phyloP scores from a whole-genome alignment of 2,888 invertebrate genomes.

The Dynastes tityus region DNA sequence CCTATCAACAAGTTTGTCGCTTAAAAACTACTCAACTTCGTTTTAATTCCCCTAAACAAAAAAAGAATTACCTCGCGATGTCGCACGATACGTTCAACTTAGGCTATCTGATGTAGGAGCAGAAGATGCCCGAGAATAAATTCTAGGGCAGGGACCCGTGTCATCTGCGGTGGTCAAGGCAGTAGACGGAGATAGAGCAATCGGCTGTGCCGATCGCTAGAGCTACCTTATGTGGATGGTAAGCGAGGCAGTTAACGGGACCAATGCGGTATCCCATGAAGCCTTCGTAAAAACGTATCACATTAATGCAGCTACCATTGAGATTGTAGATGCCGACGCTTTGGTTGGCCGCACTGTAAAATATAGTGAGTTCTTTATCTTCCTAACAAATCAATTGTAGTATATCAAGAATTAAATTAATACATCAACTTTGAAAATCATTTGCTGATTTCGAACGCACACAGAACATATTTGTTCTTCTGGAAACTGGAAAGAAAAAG shows the following conservation, averaged over 20 bases:
- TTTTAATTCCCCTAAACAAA: not conserved
- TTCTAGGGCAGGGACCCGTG: constrained; percentile 68
- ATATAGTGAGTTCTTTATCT: not conserved
- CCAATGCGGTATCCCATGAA: constrained; percentile 92
- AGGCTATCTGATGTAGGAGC: constrained; percentile 48
- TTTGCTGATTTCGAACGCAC: too few species aligned
- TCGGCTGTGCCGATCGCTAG: constrained; percentile 92
- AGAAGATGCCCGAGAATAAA: constrained; percentile 51
- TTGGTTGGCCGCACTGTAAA: constrained; percentile 81
- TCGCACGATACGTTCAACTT: constrained; percentile 6
- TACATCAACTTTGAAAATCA: too few species aligned
- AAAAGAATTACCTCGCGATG: not conserved
- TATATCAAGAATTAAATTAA: too few species aligned
- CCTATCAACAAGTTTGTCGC: constrained; percentile 6
- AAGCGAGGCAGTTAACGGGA: constrained; percentile 89
- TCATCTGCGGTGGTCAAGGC: constrained; percentile 81
- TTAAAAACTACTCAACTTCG: constrained; percentile 25
- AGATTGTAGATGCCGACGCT: constrained; percentile 85
- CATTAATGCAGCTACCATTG: constrained; percentile 82
- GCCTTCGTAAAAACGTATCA: constrained; percentile 92
- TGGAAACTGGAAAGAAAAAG: too few species aligned
- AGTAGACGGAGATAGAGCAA: constrained; percentile 88
- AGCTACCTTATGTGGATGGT: constrained; percentile 90
- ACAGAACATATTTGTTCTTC: too few species aligned
- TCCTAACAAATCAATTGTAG: too few species aligned